A percentile compares a stretch with the other conserved stretches of the same genome.
phyloP scores from a whole-genome alignment of 2,113 vertebrate genomes.

The Muntiacus reevesi region DNA sequence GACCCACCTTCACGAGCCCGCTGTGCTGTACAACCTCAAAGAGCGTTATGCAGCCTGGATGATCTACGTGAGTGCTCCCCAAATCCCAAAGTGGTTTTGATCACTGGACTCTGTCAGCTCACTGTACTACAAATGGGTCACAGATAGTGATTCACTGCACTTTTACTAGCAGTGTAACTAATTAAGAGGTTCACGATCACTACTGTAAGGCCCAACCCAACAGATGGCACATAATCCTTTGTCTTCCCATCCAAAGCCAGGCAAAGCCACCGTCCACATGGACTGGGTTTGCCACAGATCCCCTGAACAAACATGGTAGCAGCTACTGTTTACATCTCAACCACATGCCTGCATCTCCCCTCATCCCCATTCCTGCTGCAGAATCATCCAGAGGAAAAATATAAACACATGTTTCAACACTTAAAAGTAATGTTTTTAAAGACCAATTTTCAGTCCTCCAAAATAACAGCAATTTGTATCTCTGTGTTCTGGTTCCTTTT shows the following conservation, averaged over 20 bases:
- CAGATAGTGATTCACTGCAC: not conserved
- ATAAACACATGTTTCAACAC: not conserved
- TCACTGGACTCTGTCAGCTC: not conserved
- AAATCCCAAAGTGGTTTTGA: not conserved
- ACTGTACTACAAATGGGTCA: not conserved
- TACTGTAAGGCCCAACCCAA: not conserved
- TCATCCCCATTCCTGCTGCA: not conserved
- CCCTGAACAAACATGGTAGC: not conserved
- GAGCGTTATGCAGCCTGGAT: constrained; percentile 89
- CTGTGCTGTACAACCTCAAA: constrained; percentile 89
- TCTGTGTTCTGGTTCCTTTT: not conserved
- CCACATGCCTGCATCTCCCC: not conserved
- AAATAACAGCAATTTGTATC: not conserved
- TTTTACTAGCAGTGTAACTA: not conserved
- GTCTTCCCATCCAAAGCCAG: not conserved
- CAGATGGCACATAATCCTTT: not conserved
- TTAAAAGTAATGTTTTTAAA: not conserved
- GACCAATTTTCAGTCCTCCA: not conserved
- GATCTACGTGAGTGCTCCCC: constrained; percentile 84
- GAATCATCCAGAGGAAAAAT: not conserved
- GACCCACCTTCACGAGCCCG: constrained; percentile 90
- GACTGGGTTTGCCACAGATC: not conserved
- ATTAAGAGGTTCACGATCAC: not conserved
- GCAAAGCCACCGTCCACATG: not conserved
- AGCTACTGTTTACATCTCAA: not conserved